A percentile compares a stretch with the other conserved stretches of the same genome.
Conservation (phyloP, 2,797 vertebrate species). For the Fratercula arctica region DNA sequence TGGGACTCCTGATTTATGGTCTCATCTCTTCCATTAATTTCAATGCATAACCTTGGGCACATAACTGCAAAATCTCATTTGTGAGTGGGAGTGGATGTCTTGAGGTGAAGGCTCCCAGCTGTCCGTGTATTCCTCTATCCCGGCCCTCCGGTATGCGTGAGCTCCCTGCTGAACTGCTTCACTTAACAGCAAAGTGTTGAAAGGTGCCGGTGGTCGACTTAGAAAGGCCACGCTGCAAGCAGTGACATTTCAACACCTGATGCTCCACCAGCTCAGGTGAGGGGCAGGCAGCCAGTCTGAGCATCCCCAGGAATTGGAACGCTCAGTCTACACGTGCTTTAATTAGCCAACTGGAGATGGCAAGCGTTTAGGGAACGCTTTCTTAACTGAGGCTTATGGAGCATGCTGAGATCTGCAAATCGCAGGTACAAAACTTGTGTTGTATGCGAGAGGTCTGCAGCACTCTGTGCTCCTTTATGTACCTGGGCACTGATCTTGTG, state of each 20-base stretch:
- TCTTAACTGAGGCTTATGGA: neutral
- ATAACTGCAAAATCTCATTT: neutral
- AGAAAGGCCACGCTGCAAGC: neutral
- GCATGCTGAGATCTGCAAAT: neutral
- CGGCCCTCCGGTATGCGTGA: rapidly evolving
- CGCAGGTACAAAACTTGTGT: neutral
- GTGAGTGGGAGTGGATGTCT: neutral
- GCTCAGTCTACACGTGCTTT: rapidly evolving
- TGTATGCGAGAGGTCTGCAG: neutral
- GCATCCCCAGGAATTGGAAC: neutral
- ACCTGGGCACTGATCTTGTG: neutral
- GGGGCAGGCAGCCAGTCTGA: neutral
- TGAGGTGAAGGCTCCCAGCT: neutral
- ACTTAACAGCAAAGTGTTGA: neutral
- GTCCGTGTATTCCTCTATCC: rapidly evolving
- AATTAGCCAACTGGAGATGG: neutral
- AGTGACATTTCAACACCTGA: neutral
- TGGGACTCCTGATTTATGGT: neutral
- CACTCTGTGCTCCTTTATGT: neutral
- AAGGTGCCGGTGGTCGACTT: neutral
- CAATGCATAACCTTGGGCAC: neutral
- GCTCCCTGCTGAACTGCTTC: neutral
- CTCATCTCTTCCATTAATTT: neutral
- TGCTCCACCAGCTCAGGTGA: neutral
- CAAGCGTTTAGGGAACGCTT: rapidly evolving